A percentile compares a stretch with the other conserved stretches of the same genome.
phyloP scores from a whole-genome alignment of 2,888 invertebrate genomes.

The Actias luna region DNA sequence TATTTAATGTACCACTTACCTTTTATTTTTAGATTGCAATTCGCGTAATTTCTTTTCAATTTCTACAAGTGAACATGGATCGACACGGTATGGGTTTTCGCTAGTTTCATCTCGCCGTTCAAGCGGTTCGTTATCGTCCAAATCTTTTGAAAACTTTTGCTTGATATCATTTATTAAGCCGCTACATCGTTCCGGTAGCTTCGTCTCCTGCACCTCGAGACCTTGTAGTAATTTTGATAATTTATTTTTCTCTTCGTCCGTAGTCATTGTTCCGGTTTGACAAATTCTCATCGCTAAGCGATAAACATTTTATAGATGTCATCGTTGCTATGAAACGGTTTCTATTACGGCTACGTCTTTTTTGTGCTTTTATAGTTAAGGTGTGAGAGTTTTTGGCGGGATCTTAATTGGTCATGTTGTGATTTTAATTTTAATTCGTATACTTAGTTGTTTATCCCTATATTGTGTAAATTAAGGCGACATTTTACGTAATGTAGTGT shows the following conservation, averaged over 20 bases:
- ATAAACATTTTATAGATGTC: neutral
- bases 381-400: too few species aligned
- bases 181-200: slow-evolving; percentile 59
- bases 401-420: too few species aligned
- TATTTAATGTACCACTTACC: too few species aligned
- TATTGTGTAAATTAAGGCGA: too few species aligned
- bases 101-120: slow-evolving; percentile 27
- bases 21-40: slow-evolving; percentile 47
- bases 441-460: too few species aligned
- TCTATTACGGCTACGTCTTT: too few species aligned
- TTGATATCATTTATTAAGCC: slow-evolving; percentile 58
- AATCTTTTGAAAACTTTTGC: slow-evolving; percentile 46
- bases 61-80: slow-evolving; percentile 52
- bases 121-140: slow-evolving; percentile 44
- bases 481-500: too few species aligned
- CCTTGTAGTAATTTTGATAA: slow-evolving; percentile 61
- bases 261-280: slow-evolving; percentile 47
- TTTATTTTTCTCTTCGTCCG: slow-evolving; percentile 69
- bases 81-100: slow-evolving; percentile 65
- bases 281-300: slow-evolving; percentile 22
- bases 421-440: too few species aligned
- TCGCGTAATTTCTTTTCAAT: slow-evolving; percentile 57
- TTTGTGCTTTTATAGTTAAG: too few species aligned
- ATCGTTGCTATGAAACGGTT: neutral
- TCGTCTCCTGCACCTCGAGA: slow-evolving; percentile 62